Conservation (phyloP, 2,113 vertebrate species). For the Aegithalos caudatus region DNA sequence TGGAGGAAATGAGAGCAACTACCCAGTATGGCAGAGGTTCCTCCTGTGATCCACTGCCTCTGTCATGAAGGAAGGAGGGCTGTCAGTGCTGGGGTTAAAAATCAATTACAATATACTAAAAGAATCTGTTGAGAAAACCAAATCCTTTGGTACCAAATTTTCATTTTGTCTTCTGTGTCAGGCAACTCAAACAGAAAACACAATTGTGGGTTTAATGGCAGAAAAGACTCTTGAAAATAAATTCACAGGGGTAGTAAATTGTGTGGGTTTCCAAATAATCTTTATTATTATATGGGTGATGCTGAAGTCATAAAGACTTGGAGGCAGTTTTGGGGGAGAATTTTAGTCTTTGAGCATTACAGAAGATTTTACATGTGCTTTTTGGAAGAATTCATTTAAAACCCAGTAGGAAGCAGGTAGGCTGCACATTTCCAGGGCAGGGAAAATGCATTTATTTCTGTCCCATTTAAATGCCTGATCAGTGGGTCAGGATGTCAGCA, state of each 20-base stretch:
- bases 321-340: background rate
- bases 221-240: background rate
- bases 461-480: background rate
- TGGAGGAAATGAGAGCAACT: background rate
- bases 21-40: background rate
- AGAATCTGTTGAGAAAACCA: background rate
- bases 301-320: background rate
- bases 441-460: background rate
- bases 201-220: background rate
- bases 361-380: background rate
- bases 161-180: background rate
- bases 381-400: conserved; percentile 22
- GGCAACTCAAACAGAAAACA: background rate
- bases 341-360: background rate
- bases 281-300: background rate
- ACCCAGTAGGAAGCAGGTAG: background rate
- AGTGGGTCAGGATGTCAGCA: background rate
- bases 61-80: background rate
- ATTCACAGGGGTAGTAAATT: background rate
- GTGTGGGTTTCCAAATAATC: conserved; percentile 44
- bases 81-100: background rate
- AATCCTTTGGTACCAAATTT: background rate
- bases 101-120: background rate
- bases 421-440: background rate
- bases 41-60: background rate